These are phyloP conservation scores for Otolemur crassicaudatus DNA, from an alignment of 2,797 vertebrate genomes.

Conservation along the genomic window DNA sequence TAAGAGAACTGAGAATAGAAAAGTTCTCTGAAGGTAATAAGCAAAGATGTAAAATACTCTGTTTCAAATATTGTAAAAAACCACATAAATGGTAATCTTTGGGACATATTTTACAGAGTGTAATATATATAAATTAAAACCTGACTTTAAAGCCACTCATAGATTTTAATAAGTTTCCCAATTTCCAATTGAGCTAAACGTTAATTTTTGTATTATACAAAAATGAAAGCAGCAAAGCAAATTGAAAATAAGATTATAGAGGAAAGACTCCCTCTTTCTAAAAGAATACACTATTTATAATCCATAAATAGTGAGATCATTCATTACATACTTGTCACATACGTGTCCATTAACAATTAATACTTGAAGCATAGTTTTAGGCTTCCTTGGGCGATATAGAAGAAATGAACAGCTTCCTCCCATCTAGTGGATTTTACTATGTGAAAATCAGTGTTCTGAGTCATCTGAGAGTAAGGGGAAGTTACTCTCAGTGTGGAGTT, in stretches of 20 bases:
- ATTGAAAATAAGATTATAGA: slow-evolving; percentile 34
- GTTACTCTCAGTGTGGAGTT: background rate
- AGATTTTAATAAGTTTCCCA: slow-evolving; percentile 58
- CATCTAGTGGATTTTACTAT: background rate
- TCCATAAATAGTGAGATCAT: background rate
- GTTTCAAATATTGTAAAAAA: slow-evolving; percentile 67
- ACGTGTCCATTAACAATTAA: background rate
- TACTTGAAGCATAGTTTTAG: background rate
- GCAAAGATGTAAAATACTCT: slow-evolving; percentile 40
- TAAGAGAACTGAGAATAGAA: slow-evolving; percentile 69
- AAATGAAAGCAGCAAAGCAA: slow-evolving; percentile 42
- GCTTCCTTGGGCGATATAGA: background rate
- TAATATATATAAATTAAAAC: slow-evolving; percentile 65
- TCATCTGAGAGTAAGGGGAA: background rate
- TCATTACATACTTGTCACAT: background rate
- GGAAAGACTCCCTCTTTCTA: slow-evolving; percentile 5
- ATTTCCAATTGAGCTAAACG: slow-evolving; percentile 56
- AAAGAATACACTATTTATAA: background rate
- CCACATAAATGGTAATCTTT: slow-evolving; percentile 63
- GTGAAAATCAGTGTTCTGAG: background rate
- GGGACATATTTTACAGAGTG: slow-evolving; percentile 56
- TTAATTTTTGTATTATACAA: slow-evolving; percentile 41
- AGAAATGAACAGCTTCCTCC: background rate
- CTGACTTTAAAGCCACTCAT: slow-evolving; percentile 43
- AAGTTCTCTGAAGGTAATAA: slow-evolving; percentile 64